Conservation (phyloP, 2,113 vertebrate species). For the Erpornis zantholeuca region DNA sequence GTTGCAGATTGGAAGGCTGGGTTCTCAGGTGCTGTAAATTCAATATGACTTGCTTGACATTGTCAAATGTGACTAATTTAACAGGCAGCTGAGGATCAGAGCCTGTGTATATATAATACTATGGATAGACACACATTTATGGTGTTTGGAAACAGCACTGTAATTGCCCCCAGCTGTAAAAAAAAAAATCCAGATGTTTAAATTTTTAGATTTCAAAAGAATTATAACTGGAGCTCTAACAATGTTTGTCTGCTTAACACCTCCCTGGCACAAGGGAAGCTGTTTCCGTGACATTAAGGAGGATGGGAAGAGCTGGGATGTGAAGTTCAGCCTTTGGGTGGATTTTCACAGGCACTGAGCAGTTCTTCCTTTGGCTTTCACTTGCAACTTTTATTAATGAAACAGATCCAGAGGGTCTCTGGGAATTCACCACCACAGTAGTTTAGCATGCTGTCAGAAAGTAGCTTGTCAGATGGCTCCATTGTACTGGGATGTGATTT, state of each 20-base stretch:
- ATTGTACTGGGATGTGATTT: constrained; percentile 43
- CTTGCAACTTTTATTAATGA: constrained; percentile 44
- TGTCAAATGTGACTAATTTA: neutral
- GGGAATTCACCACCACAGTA: constrained; percentile 20
- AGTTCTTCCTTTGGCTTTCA: constrained; percentile 8
- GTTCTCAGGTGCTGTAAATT: neutral
- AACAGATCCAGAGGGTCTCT: constrained; percentile 41
- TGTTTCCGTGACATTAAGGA: neutral
- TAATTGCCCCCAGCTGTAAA: constrained; percentile 12
- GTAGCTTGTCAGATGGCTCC: constrained; percentile 49
- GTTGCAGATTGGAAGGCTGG: neutral
- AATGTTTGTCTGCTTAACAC: neutral
- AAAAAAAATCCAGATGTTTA: constrained; percentile 17
- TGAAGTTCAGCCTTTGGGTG: neutral
- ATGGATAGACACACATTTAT: neutral
- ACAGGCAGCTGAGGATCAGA: constrained; percentile 11
- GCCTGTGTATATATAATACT: neutral
- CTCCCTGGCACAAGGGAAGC: neutral
- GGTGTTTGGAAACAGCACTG: neutral
- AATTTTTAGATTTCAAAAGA: neutral
- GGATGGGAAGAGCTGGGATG: neutral
- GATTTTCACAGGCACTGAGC: neutral
- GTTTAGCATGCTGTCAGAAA: constrained; percentile 38
- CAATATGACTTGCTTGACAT: neutral
- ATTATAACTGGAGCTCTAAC: neutral